phyloP scores from a whole-genome alignment of 1,140 invertebrate species.

The Ericerus pela region DNA sequence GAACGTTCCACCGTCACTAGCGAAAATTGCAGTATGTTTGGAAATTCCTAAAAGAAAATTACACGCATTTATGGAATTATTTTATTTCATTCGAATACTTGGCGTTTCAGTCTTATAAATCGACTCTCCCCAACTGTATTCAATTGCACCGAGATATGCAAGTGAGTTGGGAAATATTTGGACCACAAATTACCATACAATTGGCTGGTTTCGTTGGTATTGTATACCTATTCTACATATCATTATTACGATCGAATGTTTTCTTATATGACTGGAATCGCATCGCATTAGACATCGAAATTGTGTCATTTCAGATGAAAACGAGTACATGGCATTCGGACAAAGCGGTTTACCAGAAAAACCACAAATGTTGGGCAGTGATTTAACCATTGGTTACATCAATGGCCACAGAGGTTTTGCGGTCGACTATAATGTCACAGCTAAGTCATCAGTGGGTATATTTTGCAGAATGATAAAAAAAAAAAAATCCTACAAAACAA shows the following conservation, averaged over 20 bases:
- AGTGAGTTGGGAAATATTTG: conserved; percentile 78
- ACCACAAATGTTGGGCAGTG: conserved; percentile 70
- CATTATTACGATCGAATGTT: no score
- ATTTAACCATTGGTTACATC: conserved; percentile 63
- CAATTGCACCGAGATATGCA: conserved; percentile 70
- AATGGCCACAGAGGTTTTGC: conserved; percentile 54
- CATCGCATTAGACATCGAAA: no score
- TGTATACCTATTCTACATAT: no score
- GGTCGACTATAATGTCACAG: conserved; percentile 72
- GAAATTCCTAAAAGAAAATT: background rate
- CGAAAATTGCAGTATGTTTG: conserved; percentile 34
- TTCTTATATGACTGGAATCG: no score
- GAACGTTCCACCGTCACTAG: conserved; percentile 69
- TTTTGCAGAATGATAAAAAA: background rate
- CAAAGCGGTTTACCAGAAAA: conserved; percentile 53
- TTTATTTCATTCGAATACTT: background rate
- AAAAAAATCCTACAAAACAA: conserved; percentile 15
- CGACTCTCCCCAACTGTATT: conserved; percentile 62
- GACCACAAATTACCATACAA: conserved; percentile 73
- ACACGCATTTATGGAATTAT: background rate
- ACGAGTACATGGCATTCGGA: conserved; percentile 78
- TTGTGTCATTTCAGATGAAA: conserved; percentile 38
- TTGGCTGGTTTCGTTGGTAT: conserved; percentile 48
- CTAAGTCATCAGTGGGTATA: conserved; percentile 52
- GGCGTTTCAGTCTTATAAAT: conserved; percentile 33